These are phyloP conservation scores for Neuroterus valhalla DNA, from an alignment of 1,140 invertebrate species.

Conservation along the genomic window DNA sequence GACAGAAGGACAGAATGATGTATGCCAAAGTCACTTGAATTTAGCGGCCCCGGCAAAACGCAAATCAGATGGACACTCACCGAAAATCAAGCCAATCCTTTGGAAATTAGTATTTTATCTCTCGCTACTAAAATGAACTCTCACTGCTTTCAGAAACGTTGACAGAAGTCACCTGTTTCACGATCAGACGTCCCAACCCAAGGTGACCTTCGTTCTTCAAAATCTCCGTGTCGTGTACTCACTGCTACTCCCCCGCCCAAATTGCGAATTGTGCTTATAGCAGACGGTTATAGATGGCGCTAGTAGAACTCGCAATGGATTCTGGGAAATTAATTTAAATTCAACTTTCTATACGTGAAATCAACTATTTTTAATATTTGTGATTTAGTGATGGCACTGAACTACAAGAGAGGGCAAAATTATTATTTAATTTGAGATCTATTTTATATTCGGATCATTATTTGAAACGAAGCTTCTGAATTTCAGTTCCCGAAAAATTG, in stretches of 20 bases:
- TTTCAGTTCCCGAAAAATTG: too few relatives aligned
- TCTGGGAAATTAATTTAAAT: slow-evolving; percentile 4
- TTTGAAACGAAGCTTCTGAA: too few relatives aligned
- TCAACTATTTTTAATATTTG: not conserved
- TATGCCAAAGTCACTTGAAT: not conserved
- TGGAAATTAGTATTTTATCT: not conserved
- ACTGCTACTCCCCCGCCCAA: slow-evolving; percentile 35
- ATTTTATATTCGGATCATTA: too few relatives aligned
- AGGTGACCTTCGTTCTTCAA: slow-evolving; percentile 62
- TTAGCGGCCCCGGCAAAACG: not conserved
- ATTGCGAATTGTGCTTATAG: slow-evolving; percentile 6
- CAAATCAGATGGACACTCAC: not conserved
- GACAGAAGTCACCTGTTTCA: slow-evolving; percentile 47
- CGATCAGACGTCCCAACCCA: slow-evolving; percentile 61
- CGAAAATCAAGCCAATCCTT: not conserved
- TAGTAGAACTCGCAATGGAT: not conserved
- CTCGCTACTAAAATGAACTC: not conserved
- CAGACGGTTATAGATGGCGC: slow-evolving; percentile 9
- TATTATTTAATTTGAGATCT: too few relatives aligned
- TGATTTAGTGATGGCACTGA: too few relatives aligned
- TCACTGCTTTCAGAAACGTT: slow-evolving; percentile 22
- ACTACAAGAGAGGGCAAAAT: too few relatives aligned
- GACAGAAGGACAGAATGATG: not conserved
- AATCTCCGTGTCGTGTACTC: slow-evolving; percentile 38
- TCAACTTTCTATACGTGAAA: slow-evolving; percentile 29